These are phyloP conservation scores for Apis laboriosa DNA, from an alignment of 1,140 invertebrate genomes.

Conservation along the genomic window DNA sequence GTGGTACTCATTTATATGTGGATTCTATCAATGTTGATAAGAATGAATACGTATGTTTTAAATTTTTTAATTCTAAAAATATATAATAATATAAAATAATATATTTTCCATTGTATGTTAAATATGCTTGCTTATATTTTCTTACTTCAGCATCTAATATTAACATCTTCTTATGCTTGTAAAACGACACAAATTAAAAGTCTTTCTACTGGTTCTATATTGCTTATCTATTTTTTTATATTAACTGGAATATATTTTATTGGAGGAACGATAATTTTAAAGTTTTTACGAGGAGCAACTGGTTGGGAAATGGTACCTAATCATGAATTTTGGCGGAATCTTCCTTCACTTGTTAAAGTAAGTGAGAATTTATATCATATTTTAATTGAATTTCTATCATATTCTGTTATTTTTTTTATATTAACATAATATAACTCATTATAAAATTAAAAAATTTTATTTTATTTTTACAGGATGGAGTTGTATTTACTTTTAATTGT, in stretches of 20 bases:
- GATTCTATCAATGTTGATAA: not conserved
- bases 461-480: slow-evolving; percentile 64
- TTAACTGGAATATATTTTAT: slow-evolving; percentile 70
- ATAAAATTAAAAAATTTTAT: not conserved
- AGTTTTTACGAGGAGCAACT: slow-evolving; percentile 74
- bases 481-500: slow-evolving; percentile 63
- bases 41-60: slow-evolving; percentile 35
- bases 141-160: slow-evolving; percentile 52
- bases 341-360: slow-evolving; percentile 75
- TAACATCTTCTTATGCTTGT: slow-evolving; percentile 55
- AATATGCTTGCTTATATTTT: not conserved
- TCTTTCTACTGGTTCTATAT: slow-evolving; percentile 71
- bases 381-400: no score
- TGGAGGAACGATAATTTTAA: slow-evolving; percentile 71
- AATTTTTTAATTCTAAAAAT: not conserved
- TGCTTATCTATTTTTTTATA: slow-evolving; percentile 71
- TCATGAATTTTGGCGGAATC: slow-evolving; percentile 76
- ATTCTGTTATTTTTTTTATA: not conserved
- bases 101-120: not conserved
- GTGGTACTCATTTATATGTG: not conserved
- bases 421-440: not conserved
- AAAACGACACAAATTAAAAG: slow-evolving; percentile 22
- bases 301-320: slow-evolving; percentile 79
- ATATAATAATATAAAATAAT: no score
- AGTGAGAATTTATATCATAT: slow-evolving; percentile 15